These are phyloP conservation scores for Biston stratarius DNA, from an alignment of 2,888 invertebrate species.

Conservation along the genomic window DNA sequence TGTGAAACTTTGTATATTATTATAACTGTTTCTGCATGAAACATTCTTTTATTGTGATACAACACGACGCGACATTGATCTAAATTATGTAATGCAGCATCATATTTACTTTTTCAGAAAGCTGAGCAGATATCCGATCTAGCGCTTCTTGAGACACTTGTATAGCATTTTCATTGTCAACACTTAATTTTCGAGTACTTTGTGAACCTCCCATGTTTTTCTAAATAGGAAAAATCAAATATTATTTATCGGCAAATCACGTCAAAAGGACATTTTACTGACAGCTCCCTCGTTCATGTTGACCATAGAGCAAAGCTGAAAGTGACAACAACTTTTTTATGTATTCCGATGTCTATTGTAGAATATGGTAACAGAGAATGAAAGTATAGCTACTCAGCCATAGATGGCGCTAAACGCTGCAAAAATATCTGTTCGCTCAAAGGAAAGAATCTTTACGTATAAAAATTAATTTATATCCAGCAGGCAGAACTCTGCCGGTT, in stretches of 20 bases:
- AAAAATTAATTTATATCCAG: not conserved
- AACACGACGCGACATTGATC: constrained; percentile 74
- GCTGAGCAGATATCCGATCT: constrained; percentile 79
- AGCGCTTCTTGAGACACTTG: constrained; percentile 82
- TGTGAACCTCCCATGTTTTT: constrained; percentile 86
- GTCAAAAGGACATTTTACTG: constrained; percentile 78
- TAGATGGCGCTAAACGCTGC: constrained; percentile 45
- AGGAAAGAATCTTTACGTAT: no score
- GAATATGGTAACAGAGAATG: not conserved
- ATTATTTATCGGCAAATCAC: constrained; percentile 73
- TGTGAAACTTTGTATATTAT: constrained; percentile 38
- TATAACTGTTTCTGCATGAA: constrained; percentile 20
- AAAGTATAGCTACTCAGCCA: constrained; percentile 39
- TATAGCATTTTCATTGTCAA: constrained; percentile 82
- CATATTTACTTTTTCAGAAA: constrained; percentile 76
- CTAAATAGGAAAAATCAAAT: constrained; percentile 48
- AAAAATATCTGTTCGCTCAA: not conserved
- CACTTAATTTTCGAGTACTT: constrained; percentile 83
- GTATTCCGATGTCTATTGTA: not conserved
- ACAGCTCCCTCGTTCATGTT: constrained; percentile 42
- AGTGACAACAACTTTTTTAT: constrained; percentile 4
- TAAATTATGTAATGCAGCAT: constrained; percentile 82
- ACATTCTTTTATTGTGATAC: constrained; percentile 38
- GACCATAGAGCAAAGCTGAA: not conserved
- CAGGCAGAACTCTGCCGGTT: no score